These are phyloP conservation scores for Chromoteleia sp. DNA, from an alignment of 2,888 invertebrate species.

Conservation along the genomic window DNA sequence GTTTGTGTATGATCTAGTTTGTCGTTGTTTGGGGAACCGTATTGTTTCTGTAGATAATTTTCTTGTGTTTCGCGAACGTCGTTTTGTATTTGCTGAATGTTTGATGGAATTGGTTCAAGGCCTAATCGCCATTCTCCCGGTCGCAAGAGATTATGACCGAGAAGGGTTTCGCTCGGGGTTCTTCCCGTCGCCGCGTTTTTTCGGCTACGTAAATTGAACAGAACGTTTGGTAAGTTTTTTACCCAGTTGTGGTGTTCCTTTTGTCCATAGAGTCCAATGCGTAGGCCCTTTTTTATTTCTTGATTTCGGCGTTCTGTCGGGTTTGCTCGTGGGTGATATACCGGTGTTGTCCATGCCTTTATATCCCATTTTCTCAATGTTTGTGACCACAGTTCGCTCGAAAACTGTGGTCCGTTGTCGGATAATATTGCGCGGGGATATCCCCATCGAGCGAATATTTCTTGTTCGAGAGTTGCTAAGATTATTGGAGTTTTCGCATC, in stretches of 20 bases:
- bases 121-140: slow-evolving; percentile 41
- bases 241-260: slow-evolving; percentile 18
- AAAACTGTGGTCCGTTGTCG: slow-evolving; percentile 30
- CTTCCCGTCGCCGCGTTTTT: slow-evolving; percentile 30
- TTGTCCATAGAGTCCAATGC: background rate
- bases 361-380: slow-evolving; percentile 4
- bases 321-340: slow-evolving; percentile 39
- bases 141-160: slow-evolving; percentile 8
- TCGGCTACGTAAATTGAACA: slow-evolving; percentile 19
- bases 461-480: background rate
- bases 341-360: slow-evolving; percentile 35
- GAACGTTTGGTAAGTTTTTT: slow-evolving; percentile 7
- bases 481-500: slow-evolving; percentile 13
- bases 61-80: background rate
- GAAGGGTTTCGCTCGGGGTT: slow-evolving; percentile 21
- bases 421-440: slow-evolving; percentile 10
- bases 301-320: no score
- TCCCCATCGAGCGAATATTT: slow-evolving; percentile 14
- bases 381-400: background rate
- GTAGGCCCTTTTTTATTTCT: slow-evolving; percentile 42
- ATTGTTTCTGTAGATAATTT: background rate
- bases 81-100: background rate
- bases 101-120: no score
- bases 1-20: background rate
- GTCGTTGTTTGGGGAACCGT: background rate